Evolutionary conservation across 37 sponge, comb jelly and placozoan genomes (phyloP), one percentile per base, ranked within the genome.

Genomic region (Hexactinellida sp.): DNA sequence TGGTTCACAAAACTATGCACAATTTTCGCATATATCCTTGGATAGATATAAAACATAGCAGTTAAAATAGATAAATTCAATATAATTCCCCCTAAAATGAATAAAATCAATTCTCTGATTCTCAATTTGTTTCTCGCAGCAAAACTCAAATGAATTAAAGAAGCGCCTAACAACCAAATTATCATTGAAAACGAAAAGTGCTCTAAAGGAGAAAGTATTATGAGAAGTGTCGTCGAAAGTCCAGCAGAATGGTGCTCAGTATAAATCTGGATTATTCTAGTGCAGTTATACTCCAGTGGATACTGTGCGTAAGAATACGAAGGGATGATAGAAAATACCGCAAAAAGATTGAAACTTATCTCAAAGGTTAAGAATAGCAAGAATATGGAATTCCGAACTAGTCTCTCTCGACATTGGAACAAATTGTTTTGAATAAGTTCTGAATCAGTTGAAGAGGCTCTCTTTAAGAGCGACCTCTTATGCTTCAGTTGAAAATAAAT

Each of bases 131-230:
- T 63, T 63, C 76, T 63, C 25, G 76, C 76, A 10, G 76, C 76
- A n/a, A 25, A 63, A 23, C 32, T 63, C 30, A 63, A 63, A 63
- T 63, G 76, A n/a, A 63, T 7, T 21, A 63, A 23, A 63, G 76
- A 63, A 32, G 76, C 76, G 3, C 76, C 76, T 21, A 63, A 63
- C 76, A 63, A 21, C 76, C 76, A 63, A 25, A 63, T 63, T 7
- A 63, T 63, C 76, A 63, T 63, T 3, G 76, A 63, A 63, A 63
- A 63, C 5, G 76, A 47, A 47, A 47, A 47, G n/a, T n/a, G n/a
- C n/a, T n/a, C n/a, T n/a, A n/a, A n/a, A n/a, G n/a, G n/a, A n/a
- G n/a, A n/a, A n/a, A n/a, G n/a, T n/a, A n/a, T n/a, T n/a, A n/a
- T n/a, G n/a, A n/a, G n/a, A n/a, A n/a, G n/a, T n/a, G n/a, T n/a